Evolutionary conservation across 1,140 invertebrate genomes (phyloP).

Genomic region (Diabrotica virgifera): DNA sequence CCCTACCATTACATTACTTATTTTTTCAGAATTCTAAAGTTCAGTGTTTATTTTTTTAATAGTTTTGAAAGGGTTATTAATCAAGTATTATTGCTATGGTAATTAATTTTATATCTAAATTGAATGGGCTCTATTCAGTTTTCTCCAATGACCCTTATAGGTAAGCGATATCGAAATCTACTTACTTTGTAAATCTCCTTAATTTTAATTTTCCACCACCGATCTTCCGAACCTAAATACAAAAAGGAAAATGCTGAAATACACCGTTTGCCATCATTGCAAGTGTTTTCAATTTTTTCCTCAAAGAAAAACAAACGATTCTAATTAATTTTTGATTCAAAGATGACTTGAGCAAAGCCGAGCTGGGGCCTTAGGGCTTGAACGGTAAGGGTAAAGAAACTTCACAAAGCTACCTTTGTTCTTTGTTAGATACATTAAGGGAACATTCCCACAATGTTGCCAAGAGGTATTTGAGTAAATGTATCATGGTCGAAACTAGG

Average conservation of each 20-base stretch:
- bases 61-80: too few relatives aligned
- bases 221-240: too few relatives aligned
- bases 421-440: conserved; percentile 13
- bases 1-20: too few relatives aligned
- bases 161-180: too few relatives aligned
- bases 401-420: conserved; percentile 27
- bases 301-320: neutral
- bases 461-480: conserved; percentile 19
- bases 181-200: too few relatives aligned
- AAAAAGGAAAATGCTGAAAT: neutral
- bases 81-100: too few relatives aligned
- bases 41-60: too few relatives aligned
- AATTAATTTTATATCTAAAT: too few relatives aligned
- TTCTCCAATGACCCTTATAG: too few relatives aligned
- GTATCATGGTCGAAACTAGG: neutral
- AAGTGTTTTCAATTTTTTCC: neutral
- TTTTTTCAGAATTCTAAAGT: too few relatives aligned
- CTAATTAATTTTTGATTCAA: conserved; percentile 5
- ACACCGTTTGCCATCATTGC: neutral
- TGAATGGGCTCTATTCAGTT: too few relatives aligned
- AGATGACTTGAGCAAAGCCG: neutral
- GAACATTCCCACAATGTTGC: conserved; percentile 23
- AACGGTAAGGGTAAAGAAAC: conserved; percentile 8
- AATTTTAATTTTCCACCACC: too few relatives aligned
- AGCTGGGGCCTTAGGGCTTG: neutral